Base-by-base conservation (phyloP, 1,140 invertebrate species). In the Nomia melanderi region DNA sequence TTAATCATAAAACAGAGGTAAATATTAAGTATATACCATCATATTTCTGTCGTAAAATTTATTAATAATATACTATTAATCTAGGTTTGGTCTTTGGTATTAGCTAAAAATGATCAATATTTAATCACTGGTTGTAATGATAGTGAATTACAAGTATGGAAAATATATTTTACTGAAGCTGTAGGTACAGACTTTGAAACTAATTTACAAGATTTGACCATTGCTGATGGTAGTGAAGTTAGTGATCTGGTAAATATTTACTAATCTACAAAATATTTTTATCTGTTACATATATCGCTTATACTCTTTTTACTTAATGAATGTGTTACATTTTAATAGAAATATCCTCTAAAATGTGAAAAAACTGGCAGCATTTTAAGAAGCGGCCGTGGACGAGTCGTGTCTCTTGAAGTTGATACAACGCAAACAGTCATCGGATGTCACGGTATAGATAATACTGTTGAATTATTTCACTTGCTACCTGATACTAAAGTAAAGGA, bases 101-200 rank as follows among this genome's bases (percentile, higher is more conserved):
- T 99, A 36, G 88, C 96, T 29, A 96, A 96, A 88, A 92, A 97
- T 81, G 96, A 97, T 81, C 93, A 94, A 78, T 95, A 97, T 87
- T 93, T 99, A 76, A 94, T 99, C 27, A 97, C 97, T 50, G 98
- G 98, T 14, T 96, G 95, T 76, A 95, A 95, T 77, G 97, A 98
- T 88, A 95, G 94, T 84, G 96, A 97, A 90, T 91, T 99, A 57
- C 92, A 95, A 83, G 96, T 99, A 0, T 99, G 97, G 95, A 96
- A 95, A 88, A 90, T 96, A 79, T 83, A 50, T 64, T 89, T 85
- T 12, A 69, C 79, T 41, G 81, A 89, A 67, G 29, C 60, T 12
- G 72, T 74, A 17, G 66, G 62, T 44, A 92, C 91, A 54, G 89
- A 93, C 70, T 92, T 93, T 83, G 88, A 93, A 23, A 88, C 92